These are phyloP conservation scores for Drosophila mojavensis DNA, from an alignment of 1,140 invertebrate genomes.

Conservation along the genomic window DNA sequence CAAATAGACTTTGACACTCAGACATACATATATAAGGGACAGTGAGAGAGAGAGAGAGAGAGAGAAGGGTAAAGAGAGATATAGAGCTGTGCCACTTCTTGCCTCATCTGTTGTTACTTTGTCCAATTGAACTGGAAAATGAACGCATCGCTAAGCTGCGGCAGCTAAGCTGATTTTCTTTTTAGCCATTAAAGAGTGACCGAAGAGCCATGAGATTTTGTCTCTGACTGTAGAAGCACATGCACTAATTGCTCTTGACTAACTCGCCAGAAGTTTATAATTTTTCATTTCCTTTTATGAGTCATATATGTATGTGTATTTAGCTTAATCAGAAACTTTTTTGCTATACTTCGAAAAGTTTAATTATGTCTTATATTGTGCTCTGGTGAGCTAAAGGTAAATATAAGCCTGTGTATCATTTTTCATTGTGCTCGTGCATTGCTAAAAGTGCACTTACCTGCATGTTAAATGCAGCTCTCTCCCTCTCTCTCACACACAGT, in stretches of 20 bases:
- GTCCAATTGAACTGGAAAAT: slow-evolving; percentile 45
- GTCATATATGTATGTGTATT: neutral
- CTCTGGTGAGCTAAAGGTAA: no score
- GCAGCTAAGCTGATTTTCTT: slow-evolving; percentile 41
- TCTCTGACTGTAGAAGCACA: neutral
- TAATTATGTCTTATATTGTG: neutral
- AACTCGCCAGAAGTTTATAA: no score
- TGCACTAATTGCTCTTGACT: no score
- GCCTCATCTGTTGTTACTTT: slow-evolving; percentile 44
- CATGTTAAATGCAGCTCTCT: no score
- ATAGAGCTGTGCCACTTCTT: neutral
- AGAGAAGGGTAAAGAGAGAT: no score
- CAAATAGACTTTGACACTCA: slow-evolving; percentile 48
- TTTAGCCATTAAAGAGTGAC: slow-evolving; percentile 19
- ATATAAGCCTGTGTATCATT: no score
- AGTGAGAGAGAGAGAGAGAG: neutral
- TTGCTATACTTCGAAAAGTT: neutral
- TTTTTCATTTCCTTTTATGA: no score
- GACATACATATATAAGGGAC: neutral
- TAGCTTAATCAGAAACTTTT: neutral
- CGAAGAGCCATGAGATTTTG: neutral
- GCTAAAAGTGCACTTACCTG: no score
- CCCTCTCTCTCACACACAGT: no score
- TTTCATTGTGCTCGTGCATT: no score
- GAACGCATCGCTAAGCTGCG: slow-evolving; percentile 41